A percentile compares a stretch with the other conserved stretches of the same genome.
Conservation (phyloP, 2,797 vertebrate genomes). For the Poecilia picta region DNA sequence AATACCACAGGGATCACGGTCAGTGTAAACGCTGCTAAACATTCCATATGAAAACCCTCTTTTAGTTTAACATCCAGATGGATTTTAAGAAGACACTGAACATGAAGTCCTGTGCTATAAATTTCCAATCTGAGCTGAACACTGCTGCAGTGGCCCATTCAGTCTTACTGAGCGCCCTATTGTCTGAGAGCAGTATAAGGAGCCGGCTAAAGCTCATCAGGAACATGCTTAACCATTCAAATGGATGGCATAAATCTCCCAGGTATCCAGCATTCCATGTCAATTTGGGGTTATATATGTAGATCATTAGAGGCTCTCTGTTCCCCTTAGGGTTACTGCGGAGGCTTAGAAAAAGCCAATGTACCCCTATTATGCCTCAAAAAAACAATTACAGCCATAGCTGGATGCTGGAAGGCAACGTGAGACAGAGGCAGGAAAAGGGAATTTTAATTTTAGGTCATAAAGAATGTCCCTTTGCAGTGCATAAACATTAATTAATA, state of each 20-base stretch:
- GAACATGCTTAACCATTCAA: slow-evolving; percentile 74
- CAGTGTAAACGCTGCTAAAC: slow-evolving; percentile 22
- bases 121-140: slow-evolving; percentile 44
- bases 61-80: not conserved
- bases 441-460: slow-evolving; percentile 56
- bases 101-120: slow-evolving; percentile 15
- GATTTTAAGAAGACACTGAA: slow-evolving; percentile 16
- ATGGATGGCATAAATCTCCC: slow-evolving; percentile 74
- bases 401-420: slow-evolving; percentile 68
- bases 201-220: slow-evolving; percentile 68
- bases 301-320: slow-evolving; percentile 72
- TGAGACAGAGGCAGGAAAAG: slow-evolving; percentile 32
- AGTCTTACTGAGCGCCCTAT: slow-evolving; percentile 65
- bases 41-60: slow-evolving; percentile 8
- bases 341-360: slow-evolving; percentile 58
- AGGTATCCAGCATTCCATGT: slow-evolving; percentile 67
- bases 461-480: slow-evolving; percentile 65
- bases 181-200: slow-evolving; percentile 65
- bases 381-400: slow-evolving; percentile 73
- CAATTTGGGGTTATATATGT: slow-evolving; percentile 78
- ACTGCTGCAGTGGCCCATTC: slow-evolving; percentile 58
- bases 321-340: slow-evolving; percentile 58
- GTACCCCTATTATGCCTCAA: slow-evolving; percentile 58
- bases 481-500: slow-evolving; percentile 68
- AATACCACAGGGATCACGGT: slow-evolving; percentile 14